Evolutionary conservation across 2,888 invertebrate genomes (phyloP), one percentile per base, ranked within the genome.

Genomic region (Amphimallon solstitiale): DNA sequence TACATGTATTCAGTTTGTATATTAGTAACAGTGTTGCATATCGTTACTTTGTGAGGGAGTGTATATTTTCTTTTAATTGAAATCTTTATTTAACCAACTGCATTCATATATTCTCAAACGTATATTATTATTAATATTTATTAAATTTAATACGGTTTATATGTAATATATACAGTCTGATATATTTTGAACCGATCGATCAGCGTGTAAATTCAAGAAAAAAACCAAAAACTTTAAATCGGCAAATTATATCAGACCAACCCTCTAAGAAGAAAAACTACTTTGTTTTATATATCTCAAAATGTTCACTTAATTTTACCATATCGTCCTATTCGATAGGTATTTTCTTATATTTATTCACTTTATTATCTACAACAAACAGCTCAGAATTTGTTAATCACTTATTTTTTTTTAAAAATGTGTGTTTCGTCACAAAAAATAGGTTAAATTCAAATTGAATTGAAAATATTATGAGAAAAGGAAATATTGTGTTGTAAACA

Each of bases 221-320:
- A 34, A 34, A 40, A 45, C 43, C 15, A 29, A 45, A 43, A 5
- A 51, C 2, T 29, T 35, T 29, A 9, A 51, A 51, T 51, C 51
- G 35, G 51, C 4, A 17, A 34, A 23, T 51, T 51, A 59, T 43
- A 74, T 76, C 79, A 78, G 77, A 78, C 78, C 76, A 77, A 80
- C 80, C 80, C 80, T 78, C 79, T 76, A 74, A 71, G 76, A 77
- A 76, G 29, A 63, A 62, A 62, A 38, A 51, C 49, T 51, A 49
- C 38, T 34, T 43, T 15, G 10, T 43, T 43, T 14, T 59, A n/a
- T n/a, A n/a, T n/a, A n/a, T n/a, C n/a, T 43, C 43, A 29, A 59
- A 38, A 19, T 21, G 9, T 21, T 54, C 21, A 19, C n/a, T 48
- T 61, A 34, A n/a, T 60, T 21, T 17, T 21, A 48, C n/a, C n/a